phyloP scores from a whole-genome alignment of 2,888 invertebrate species.

The Zaprionus lineosus region DNA sequence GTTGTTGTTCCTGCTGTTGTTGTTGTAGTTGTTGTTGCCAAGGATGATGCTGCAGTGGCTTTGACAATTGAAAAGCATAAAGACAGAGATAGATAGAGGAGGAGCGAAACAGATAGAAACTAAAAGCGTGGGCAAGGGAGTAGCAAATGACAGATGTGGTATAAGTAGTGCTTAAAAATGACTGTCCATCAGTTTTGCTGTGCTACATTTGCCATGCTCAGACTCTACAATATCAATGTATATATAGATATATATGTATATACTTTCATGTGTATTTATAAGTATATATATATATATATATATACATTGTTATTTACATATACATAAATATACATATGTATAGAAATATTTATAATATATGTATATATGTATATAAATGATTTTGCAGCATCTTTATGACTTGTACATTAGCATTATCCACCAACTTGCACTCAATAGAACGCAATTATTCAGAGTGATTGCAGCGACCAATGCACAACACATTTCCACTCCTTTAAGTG shows the following conservation, averaged over 20 bases:
- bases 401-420: slow-evolving; percentile 25
- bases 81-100: slow-evolving; percentile 12
- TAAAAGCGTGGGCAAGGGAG: not conserved
- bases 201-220: slow-evolving; percentile 32
- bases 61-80: slow-evolving; percentile 58
- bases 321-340: no score
- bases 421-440: slow-evolving; percentile 42
- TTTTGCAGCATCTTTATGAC: slow-evolving; percentile 15
- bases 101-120: not conserved
- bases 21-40: slow-evolving; percentile 21
- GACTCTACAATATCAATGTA: no score
- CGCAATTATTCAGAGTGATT: slow-evolving; percentile 67
- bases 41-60: slow-evolving; percentile 45
- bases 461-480: slow-evolving; percentile 8
- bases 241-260: no score
- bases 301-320: no score
- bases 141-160: slow-evolving; percentile 30
- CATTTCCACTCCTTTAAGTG: slow-evolving; percentile 9
- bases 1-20: slow-evolving; percentile 53
- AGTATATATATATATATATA: no score
- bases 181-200: slow-evolving; percentile 41
- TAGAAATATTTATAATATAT: no score
- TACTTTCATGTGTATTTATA: no score
- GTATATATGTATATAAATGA: no score
- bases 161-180: slow-evolving; percentile 42